Conservation (phyloP, 2,113 vertebrate species). For the Ciconia stormi region DNA sequence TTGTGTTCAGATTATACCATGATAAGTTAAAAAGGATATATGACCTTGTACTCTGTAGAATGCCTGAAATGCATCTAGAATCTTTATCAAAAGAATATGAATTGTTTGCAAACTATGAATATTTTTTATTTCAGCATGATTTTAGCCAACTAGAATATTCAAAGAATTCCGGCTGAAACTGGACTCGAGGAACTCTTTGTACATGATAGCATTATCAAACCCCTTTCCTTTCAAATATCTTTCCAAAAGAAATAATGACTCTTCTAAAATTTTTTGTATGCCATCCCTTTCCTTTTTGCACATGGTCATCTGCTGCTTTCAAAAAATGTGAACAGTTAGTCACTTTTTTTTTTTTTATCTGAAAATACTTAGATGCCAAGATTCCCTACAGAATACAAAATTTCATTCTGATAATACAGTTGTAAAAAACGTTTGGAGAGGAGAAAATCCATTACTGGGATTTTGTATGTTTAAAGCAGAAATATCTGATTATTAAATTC, state of each 20-base stretch:
- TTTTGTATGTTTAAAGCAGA: not conserved
- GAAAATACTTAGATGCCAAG: not conserved
- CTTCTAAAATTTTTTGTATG: not conserved
- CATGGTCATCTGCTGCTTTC: not conserved
- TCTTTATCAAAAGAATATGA: not conserved
- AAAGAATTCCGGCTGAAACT: not conserved
- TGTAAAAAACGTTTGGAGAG: not conserved
- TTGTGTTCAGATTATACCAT: conserved; percentile 11
- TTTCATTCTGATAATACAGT: not conserved
- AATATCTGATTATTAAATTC: not conserved
- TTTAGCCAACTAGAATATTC: not conserved
- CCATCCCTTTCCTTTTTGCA: not conserved
- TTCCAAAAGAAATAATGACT: not conserved
- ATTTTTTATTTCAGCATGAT: not conserved
- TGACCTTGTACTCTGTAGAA: not conserved
- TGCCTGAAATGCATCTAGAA: not conserved
- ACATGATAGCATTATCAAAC: not conserved
- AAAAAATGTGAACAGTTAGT: not conserved
- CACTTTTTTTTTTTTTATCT: not conserved
- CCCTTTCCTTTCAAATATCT: not conserved
- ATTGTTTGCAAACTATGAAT: not conserved
- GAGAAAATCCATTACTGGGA: not conserved
- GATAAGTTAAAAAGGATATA: conserved; percentile 14
- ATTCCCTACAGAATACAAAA: not conserved
- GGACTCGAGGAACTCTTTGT: not conserved